Conservation (phyloP, 35 echinoderm and acorn worm species). For the Strongylocentrotus purpuratus region DNA sequence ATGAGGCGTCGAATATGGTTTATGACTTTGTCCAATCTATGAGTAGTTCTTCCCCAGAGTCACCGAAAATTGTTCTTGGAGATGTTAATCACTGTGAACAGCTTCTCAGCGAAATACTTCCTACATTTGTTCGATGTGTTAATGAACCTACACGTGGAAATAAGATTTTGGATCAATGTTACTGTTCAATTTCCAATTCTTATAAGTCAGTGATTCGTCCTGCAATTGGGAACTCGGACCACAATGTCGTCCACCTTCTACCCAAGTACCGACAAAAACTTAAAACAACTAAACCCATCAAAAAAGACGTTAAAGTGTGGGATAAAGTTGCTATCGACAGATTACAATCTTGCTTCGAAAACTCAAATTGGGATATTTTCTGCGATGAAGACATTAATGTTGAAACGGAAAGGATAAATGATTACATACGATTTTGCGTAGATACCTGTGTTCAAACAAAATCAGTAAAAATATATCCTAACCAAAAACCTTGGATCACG, state of each 20-base stretch:
- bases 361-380: constrained; percentile 33
- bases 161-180: no score
- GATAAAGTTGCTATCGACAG: neutral
- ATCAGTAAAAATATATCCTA: constrained; percentile 26
- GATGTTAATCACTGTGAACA: no score
- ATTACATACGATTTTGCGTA: constrained; percentile 9
- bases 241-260: neutral
- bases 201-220: no score
- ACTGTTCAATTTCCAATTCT: no score
- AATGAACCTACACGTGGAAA: no score
- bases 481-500: constrained; percentile 2
- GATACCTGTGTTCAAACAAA: neutral
- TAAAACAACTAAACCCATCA: neutral
- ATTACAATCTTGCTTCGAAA: constrained; percentile 43
- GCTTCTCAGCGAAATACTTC: no score
- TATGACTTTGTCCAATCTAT: no score
- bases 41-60: no score
- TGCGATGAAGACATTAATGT: neutral
- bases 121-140: no score
- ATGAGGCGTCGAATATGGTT: no score
- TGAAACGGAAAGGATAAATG: neutral
- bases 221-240: neutral
- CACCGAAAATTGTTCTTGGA: no score
- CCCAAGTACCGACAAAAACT: constrained; percentile 6
- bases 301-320: constrained; percentile 2